These are phyloP conservation scores for Pontoporia blainvillei DNA, from an alignment of 2,113 vertebrate species.

Conservation along the genomic window DNA sequence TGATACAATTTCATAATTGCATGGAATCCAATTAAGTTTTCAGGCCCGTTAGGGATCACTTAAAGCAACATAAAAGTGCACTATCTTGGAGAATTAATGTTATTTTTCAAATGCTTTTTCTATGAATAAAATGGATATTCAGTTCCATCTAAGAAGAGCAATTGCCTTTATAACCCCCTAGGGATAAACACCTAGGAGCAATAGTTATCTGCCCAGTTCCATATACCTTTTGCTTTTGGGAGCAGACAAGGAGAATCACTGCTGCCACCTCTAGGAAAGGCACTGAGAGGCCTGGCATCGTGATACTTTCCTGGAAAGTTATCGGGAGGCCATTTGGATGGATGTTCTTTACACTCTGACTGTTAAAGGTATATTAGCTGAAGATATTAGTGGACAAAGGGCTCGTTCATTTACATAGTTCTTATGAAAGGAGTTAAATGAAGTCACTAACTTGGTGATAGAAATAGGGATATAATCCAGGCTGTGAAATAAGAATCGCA, in stretches of 20 bases:
- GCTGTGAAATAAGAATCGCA: not conserved
- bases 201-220: not conserved
- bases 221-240: not conserved
- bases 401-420: not conserved
- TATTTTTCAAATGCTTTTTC: not conserved
- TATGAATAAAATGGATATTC: not conserved
- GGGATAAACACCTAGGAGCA: not conserved
- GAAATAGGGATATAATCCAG: not conserved
- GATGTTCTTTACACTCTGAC: not conserved
- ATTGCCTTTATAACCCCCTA: not conserved
- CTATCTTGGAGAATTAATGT: not conserved
- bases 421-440: not conserved
- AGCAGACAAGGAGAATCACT: not conserved
- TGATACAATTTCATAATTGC: conserved; percentile 21
- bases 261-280: not conserved
- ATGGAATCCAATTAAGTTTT: conserved; percentile 1
- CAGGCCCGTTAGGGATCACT: not conserved
- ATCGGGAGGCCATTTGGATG: not conserved
- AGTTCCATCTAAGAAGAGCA: not conserved
- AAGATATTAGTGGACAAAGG: not conserved
- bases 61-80: not conserved
- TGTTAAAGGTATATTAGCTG: not conserved
- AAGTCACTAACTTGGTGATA: not conserved
- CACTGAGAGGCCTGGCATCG: not conserved
- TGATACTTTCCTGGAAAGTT: fast-evolving